Conservation (phyloP, 2,797 vertebrate genomes). For the Mormyrops attenuatus region DNA sequence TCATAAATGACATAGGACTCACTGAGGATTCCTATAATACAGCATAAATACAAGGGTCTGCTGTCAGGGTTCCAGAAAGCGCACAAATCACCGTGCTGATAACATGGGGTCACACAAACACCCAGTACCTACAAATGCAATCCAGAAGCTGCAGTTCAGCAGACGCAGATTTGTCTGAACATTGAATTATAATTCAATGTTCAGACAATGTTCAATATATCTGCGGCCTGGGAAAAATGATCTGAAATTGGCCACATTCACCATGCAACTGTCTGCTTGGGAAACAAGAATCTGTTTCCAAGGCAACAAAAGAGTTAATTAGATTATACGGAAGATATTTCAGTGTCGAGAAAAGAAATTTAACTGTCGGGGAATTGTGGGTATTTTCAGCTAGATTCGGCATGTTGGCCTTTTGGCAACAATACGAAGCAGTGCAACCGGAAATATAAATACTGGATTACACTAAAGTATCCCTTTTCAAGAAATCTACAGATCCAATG, state of each 20-base stretch:
- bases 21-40: background rate
- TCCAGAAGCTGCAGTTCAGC: background rate
- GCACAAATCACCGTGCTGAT: background rate
- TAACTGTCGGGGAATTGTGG: constrained; percentile 22
- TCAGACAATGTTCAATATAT: too few species aligned
- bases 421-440: background rate
- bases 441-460: background rate
- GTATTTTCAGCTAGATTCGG: background rate
- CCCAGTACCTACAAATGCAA: background rate
- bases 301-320: constrained; percentile 39
- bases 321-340: constrained; percentile 30
- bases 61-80: background rate
- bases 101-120: background rate
- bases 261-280: background rate
- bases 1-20: background rate
- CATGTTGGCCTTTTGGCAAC: background rate
- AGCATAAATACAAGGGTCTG: background rate
- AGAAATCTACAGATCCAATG: background rate
- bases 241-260: background rate
- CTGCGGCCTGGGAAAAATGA: background rate
- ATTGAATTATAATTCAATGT: background rate
- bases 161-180: background rate
- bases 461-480: background rate
- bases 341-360: constrained; percentile 24
- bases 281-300: constrained; percentile 36